phyloP scores from a whole-genome alignment of 2,888 invertebrate genomes.

The Hydraecia micacea region DNA sequence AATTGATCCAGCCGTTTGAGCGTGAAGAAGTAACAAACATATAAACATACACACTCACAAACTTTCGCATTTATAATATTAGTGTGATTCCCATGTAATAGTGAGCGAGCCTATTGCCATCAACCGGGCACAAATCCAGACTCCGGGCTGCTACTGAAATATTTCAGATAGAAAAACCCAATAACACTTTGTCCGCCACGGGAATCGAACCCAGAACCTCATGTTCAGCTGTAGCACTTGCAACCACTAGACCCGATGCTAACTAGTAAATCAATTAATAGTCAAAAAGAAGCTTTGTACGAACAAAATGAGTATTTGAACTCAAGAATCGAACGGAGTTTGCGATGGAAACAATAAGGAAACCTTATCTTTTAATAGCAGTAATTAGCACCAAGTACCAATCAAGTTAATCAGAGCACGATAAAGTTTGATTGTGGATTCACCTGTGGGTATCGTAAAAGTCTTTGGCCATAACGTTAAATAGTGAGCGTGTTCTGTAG shows the following conservation, averaged over 20 bases:
- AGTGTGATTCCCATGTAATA: no score
- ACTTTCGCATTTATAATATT: no score
- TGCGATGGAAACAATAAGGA: conserved; percentile 26
- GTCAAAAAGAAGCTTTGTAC: background rate
- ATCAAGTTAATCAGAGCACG: conserved; percentile 46
- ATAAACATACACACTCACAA: no score
- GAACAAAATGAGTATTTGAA: conserved; percentile 7
- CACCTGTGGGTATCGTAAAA: conserved; percentile 45
- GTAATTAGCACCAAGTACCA: conserved; percentile 39
- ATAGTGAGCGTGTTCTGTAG: background rate
- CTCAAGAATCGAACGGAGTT: conserved; percentile 6
- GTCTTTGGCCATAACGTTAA: conserved; percentile 5
- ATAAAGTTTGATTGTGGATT: conserved; percentile 47
- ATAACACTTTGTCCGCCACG: no score
- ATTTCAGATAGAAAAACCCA: background rate
- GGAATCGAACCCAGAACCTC: background rate
- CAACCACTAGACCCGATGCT: background rate
- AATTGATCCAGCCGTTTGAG: no score
- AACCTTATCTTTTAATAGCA: conserved; percentile 39
- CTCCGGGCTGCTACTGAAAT: background rate
- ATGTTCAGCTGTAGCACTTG: background rate
- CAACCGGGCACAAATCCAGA: background rate
- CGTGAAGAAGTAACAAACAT: no score
- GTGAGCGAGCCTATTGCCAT: background rate
- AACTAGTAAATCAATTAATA: background rate